These are phyloP conservation scores for Montipora sp. DNA, from an alignment of 64 coral and sea anemone genomes.

Conservation along the genomic window DNA sequence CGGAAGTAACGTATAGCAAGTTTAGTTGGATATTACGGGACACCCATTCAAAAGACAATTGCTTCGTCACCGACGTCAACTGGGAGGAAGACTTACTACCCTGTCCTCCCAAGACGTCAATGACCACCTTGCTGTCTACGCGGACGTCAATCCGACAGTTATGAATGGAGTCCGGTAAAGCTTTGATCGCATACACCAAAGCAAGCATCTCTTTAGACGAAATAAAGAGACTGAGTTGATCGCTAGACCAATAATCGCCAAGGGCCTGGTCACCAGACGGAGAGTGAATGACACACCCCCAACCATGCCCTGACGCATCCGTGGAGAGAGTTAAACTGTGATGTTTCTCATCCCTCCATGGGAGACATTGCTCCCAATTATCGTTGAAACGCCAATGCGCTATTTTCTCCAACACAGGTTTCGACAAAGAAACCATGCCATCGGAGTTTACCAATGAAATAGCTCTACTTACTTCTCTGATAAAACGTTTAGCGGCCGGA, in stretches of 20 bases:
- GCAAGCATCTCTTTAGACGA: neutral
- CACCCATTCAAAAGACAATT: neutral
- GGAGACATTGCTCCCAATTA: conserved; percentile 6
- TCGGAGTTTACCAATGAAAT: too few relatives aligned
- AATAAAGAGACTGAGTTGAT: neutral
- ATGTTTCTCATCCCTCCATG: neutral
- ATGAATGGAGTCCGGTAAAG: too few relatives aligned
- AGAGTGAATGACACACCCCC: too few relatives aligned
- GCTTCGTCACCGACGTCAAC: neutral
- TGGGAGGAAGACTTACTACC: neutral
- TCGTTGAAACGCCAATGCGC: neutral
- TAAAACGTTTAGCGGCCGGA: conserved; percentile 21
- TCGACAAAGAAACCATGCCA: neutral
- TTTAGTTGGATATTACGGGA: neutral
- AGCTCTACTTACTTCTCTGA: too few relatives aligned
- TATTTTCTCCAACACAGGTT: too few relatives aligned
- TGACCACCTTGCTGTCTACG: neutral
- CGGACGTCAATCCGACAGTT: too few relatives aligned
- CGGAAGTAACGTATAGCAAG: neutral
- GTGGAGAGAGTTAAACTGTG: too few relatives aligned
- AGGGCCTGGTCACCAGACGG: neutral
- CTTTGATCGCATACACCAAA: neutral
- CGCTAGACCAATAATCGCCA: neutral
- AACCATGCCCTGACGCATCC: too few relatives aligned
- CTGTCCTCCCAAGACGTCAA: neutral